phyloP scores from a whole-genome alignment of 2,888 invertebrate species.

The Euzetes globulus region DNA sequence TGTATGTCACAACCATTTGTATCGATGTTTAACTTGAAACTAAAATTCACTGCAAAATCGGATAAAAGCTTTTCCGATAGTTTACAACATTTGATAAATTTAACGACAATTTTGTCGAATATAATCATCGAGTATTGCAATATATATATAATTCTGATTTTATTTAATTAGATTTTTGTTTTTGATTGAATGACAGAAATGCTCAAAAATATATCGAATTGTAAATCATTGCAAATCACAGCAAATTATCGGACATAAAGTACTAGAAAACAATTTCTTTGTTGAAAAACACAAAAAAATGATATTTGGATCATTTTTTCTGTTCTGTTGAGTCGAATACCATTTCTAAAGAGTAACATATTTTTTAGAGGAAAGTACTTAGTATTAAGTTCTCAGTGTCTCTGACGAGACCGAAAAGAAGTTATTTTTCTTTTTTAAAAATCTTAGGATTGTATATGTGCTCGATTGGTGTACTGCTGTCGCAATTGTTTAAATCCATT shows the following conservation, averaged over 20 bases:
- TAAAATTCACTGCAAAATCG: neutral
- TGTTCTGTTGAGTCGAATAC: neutral
- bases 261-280: neutral
- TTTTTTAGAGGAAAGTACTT: neutral
- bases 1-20: too few species aligned
- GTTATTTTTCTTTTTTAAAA: neutral
- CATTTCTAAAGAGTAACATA: conserved; percentile 4
- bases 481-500: conserved; percentile 21
- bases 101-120: too few species aligned
- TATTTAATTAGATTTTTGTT: neutral
- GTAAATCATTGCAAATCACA: neutral
- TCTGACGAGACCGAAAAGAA: neutral
- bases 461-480: neutral
- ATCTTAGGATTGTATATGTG: neutral
- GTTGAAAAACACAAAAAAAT: neutral
- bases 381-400: neutral
- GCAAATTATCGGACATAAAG: neutral
- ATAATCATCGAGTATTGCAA: too few species aligned
- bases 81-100: too few species aligned
- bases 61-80: neutral
- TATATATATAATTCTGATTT: neutral
- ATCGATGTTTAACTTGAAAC: neutral
- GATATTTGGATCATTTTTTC: neutral
- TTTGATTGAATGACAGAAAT: neutral
- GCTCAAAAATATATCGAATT: neutral